Conservation (phyloP, 2,797 vertebrate species). For the Etheostoma nigrum region DNA sequence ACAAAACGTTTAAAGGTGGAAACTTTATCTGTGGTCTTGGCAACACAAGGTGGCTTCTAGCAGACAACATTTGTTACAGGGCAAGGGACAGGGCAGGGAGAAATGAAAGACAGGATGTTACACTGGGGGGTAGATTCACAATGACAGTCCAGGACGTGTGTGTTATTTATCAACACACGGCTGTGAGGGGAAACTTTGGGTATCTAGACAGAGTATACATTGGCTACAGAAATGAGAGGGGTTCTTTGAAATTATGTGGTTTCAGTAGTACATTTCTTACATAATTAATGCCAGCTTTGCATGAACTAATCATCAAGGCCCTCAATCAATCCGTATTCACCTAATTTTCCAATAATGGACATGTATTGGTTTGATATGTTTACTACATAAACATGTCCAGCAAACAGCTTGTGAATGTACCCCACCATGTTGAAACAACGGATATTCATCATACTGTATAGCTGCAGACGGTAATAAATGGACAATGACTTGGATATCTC, state of each 20-base stretch:
- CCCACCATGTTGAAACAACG: conserved; percentile 56
- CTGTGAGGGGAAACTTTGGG: conserved; percentile 45
- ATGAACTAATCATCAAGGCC: conserved; percentile 6
- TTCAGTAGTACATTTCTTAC: conserved; percentile 15
- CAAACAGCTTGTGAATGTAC: conserved; percentile 65
- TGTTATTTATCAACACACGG: conserved; percentile 43
- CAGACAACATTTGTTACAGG: conserved; percentile 69
- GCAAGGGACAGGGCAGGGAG: conserved; percentile 43
- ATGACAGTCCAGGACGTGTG: conserved; percentile 59
- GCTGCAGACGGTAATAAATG: conserved; percentile 40
- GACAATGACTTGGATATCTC: conserved; percentile 40
- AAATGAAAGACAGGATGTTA: conserved; percentile 69
- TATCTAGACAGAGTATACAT: conserved; percentile 40
- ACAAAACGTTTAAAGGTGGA: conserved; percentile 89
- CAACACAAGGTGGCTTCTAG: conserved; percentile 61
- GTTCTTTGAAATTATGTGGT: conserved; percentile 24
- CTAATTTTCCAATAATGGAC: conserved; percentile 23
- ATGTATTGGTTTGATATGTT: conserved; percentile 45
- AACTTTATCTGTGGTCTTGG: conserved; percentile 87
- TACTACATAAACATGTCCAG: conserved; percentile 38
- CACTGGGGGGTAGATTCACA: conserved; percentile 70
- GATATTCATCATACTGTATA: conserved; percentile 47
- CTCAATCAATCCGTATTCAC: conserved; percentile 18
- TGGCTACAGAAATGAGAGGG: conserved; percentile 43
- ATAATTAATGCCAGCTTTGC: conserved; percentile 8